Conservation (phyloP, 2,797 vertebrate species). For the Oryzias dopingdopingensis region DNA sequence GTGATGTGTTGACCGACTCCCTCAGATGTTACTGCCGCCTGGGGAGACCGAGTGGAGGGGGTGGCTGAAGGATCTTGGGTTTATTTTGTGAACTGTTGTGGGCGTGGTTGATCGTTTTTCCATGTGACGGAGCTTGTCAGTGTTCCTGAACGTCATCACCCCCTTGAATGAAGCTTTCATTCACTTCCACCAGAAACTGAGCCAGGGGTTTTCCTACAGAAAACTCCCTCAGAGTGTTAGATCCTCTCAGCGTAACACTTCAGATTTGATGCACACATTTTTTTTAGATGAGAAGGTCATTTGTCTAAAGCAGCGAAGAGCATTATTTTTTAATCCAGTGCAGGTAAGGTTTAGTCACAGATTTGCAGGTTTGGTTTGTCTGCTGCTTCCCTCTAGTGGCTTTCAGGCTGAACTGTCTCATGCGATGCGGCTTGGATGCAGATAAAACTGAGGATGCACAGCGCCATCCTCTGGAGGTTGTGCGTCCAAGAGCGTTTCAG, state of each 20-base stretch:
- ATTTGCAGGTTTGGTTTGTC: too few relatives aligned
- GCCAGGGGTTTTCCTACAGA: conserved; percentile 11
- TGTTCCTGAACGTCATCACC: conserved; percentile 46
- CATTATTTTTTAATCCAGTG: not conserved
- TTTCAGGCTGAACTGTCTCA: conserved; percentile 6
- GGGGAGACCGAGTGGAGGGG: conserved; percentile 20
- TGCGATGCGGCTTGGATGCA: not conserved
- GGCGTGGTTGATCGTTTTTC: conserved; percentile 41
- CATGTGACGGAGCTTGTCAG: conserved; percentile 36
- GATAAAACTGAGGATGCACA: conserved; percentile 1
- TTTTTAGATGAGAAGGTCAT: conserved; percentile 4
- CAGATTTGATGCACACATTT: not conserved
- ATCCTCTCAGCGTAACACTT: not conserved
- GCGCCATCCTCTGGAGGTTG: conserved; percentile 52
- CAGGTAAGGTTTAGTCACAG: too few relatives aligned
- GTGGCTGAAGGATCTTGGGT: conserved; percentile 12
- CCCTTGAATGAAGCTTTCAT: conserved; percentile 29
- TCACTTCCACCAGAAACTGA: conserved; percentile 32
- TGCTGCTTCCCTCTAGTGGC: conserved; percentile 62
- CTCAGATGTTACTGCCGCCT: conserved; percentile 18
- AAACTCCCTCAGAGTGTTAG: conserved; percentile 5
- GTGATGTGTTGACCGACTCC: conserved; percentile 29
- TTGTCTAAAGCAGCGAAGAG: conserved; percentile 1
- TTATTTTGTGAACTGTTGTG: conserved; percentile 32
- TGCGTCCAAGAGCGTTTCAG: conserved; percentile 5